A percentile compares a stretch with the other conserved stretches of the same genome.
These are phyloP conservation scores for Cylas formicarius DNA, from an alignment of 1,140 invertebrate genomes.

Conservation along the genomic window DNA sequence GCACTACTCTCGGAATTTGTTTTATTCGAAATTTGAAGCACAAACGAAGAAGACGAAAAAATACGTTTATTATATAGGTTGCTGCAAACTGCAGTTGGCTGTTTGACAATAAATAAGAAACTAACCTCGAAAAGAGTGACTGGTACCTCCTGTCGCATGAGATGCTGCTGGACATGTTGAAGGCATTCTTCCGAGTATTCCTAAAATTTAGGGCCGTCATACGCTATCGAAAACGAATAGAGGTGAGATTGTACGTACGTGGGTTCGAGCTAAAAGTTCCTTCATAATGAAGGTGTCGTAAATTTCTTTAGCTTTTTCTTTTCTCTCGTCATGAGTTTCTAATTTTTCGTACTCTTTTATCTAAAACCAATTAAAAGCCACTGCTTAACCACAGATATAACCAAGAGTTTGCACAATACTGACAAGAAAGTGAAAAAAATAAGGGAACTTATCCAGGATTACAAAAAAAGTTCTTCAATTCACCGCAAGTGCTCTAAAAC, in stretches of 20 bases:
- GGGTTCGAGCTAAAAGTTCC: slow-evolving; percentile 95
- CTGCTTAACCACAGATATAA: too few relatives aligned
- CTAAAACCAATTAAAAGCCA: slow-evolving; percentile 68
- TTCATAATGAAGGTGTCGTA: slow-evolving; percentile 99
- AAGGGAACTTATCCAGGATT: too few relatives aligned
- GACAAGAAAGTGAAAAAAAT: too few relatives aligned
- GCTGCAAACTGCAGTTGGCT: too few relatives aligned
- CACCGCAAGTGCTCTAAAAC: too few relatives aligned
- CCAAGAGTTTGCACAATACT: too few relatives aligned
- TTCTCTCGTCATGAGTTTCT: slow-evolving; percentile 92
- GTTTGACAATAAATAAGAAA: slow-evolving; percentile 13
- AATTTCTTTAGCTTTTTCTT: slow-evolving; percentile 90
- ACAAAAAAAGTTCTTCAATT: too few relatives aligned
- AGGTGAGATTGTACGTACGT: slow-evolving; percentile 63
- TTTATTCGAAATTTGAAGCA: too few relatives aligned
- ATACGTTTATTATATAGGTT: too few relatives aligned
- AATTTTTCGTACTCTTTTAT: slow-evolving; percentile 98
- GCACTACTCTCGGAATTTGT: too few relatives aligned
- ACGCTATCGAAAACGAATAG: too few relatives aligned
- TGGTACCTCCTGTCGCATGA: slow-evolving; percentile 95
- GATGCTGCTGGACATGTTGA: slow-evolving; percentile 93
- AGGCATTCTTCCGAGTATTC: slow-evolving; percentile 96
- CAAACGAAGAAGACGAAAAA: too few relatives aligned
- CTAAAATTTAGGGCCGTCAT: slow-evolving; percentile 54
- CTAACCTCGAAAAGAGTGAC: slow-evolving; percentile 94